Evolutionary conservation across 2,888 invertebrate genomes (phyloP).

Genomic region (Ceramica pisi): DNA sequence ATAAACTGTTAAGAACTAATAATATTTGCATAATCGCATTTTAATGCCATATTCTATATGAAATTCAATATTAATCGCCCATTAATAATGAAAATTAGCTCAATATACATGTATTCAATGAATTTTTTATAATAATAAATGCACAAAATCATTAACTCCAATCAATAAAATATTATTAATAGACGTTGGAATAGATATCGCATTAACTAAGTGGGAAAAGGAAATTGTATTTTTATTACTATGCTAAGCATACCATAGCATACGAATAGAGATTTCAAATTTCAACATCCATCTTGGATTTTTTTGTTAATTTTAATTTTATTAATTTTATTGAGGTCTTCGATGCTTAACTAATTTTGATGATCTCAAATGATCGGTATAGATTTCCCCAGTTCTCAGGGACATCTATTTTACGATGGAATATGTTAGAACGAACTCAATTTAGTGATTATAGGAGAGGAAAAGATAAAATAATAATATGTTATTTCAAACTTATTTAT

Average conservation of each 20-base stretch:
- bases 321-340: conserved; percentile 64
- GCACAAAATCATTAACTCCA: conserved; percentile 79
- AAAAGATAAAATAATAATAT: not conserved
- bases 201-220: conserved; percentile 76
- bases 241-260: conserved; percentile 58
- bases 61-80: conserved; percentile 88
- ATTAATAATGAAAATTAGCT: conserved; percentile 87
- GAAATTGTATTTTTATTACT: conserved; percentile 77
- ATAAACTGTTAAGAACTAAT: conserved; percentile 89
- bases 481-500: too few species aligned
- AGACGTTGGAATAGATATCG: conserved; percentile 72
- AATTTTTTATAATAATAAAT: conserved; percentile 80
- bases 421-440: conserved; percentile 25
- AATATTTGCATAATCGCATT: conserved; percentile 89
- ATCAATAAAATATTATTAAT: conserved; percentile 82
- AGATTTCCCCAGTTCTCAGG: conserved; percentile 34
- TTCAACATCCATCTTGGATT: conserved; percentile 58
- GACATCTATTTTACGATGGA: conserved; percentile 43
- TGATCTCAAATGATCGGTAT: conserved; percentile 31
- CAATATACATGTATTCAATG: conserved; percentile 80
- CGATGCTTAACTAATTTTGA: conserved; percentile 57
- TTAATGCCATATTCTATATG: conserved; percentile 84
- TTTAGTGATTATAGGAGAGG: not conserved
- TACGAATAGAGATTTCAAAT: conserved; percentile 71
- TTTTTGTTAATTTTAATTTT: conserved; percentile 60